Percentiles rank a stretch among this genome's conserved stretches.
phyloP scores from a whole-genome alignment of 2,888 invertebrate genomes.

The Lasioglossum marginatum region DNA sequence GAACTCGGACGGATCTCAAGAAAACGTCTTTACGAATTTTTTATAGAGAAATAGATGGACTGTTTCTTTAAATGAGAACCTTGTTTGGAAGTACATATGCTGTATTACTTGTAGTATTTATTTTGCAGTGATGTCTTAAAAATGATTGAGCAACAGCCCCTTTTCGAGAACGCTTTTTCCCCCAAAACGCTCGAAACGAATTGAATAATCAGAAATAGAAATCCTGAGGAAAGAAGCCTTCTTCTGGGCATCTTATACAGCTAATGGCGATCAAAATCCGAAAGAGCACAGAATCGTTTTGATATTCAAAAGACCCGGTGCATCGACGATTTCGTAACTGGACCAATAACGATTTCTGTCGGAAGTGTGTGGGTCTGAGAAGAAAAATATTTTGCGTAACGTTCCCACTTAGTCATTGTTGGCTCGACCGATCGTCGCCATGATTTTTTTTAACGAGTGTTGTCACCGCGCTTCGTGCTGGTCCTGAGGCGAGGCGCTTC shows the following conservation, averaged over 20 bases:
- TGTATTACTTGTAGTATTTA: too few relatives aligned
- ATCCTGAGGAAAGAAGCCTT: not conserved
- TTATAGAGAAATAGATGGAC: not conserved
- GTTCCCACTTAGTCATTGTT: constrained; percentile 24
- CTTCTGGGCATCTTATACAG: too few relatives aligned
- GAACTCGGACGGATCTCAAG: not conserved
- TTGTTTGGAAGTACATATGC: not conserved
- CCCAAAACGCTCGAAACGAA: too few relatives aligned
- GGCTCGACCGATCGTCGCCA: constrained; percentile 26
- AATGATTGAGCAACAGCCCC: not conserved
- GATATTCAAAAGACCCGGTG: not conserved
- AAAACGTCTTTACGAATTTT: not conserved
- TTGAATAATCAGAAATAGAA: not conserved
- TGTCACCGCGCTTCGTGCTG: constrained; percentile 49
- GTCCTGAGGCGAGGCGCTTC: constrained; percentile 37
- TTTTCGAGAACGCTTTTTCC: too few relatives aligned
- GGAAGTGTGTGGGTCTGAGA: not conserved
- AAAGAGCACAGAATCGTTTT: not conserved
- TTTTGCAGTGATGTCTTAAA: not conserved
- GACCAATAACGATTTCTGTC: not conserved
- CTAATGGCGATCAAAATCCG: not conserved
- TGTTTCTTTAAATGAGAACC: not conserved
- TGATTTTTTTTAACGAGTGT: constrained; percentile 47
- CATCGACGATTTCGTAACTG: constrained; percentile 35
- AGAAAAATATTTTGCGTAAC: constrained; percentile 42